Conservation (phyloP, 2,888 invertebrate genomes). For the Autographa pulchrina region DNA sequence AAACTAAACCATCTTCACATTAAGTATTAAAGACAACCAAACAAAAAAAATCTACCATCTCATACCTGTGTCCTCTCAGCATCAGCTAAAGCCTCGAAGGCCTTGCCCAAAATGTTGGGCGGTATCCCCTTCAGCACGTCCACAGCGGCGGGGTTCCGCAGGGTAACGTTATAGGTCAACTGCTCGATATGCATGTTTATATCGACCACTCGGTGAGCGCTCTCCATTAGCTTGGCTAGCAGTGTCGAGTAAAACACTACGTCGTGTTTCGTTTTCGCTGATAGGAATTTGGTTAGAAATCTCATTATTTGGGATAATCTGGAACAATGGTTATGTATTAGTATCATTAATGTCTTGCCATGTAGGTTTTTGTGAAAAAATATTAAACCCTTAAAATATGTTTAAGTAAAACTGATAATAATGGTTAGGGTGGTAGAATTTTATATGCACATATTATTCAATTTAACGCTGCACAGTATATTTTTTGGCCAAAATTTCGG, state of each 20-base stretch:
- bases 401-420: too few relatives aligned
- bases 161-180: constrained; percentile 78
- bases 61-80: constrained; percentile 82
- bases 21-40: not conserved
- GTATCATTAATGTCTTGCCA: too few relatives aligned
- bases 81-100: constrained; percentile 83
- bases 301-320: constrained; percentile 78
- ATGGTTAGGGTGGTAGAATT: too few relatives aligned
- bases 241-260: constrained; percentile 82
- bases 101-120: constrained; percentile 71
- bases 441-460: too few relatives aligned
- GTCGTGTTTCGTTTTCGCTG: constrained; percentile 74
- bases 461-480: too few relatives aligned
- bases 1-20: not conserved
- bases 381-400: too few relatives aligned
- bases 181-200: constrained; percentile 83
- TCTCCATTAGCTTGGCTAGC: constrained; percentile 79
- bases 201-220: constrained; percentile 74
- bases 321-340: constrained; percentile 55
- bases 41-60: not conserved
- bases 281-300: constrained; percentile 76
- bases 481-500: too few relatives aligned
- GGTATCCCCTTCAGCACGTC: constrained; percentile 73
- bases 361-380: too few relatives aligned
- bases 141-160: constrained; percentile 78